A percentile compares a stretch with the other conserved stretches of the same genome.
Conservation (phyloP, 37 sponge, comb jelly and placozoan genomes). For the Eunapius fragilis region DNA sequence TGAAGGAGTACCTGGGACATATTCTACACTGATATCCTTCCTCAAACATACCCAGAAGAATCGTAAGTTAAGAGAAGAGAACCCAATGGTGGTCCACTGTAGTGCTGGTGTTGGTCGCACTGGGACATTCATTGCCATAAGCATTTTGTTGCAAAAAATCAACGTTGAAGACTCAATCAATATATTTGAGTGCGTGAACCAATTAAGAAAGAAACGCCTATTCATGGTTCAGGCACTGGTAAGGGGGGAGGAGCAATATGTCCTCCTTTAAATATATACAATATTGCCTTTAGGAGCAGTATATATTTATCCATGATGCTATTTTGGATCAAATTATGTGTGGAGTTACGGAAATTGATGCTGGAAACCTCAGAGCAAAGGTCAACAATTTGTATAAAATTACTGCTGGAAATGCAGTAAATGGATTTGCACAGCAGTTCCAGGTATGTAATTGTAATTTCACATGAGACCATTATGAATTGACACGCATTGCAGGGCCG, state of each 20-base stretch:
- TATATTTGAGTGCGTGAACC: constrained; percentile 31
- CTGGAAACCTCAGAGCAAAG: constrained; percentile 23
- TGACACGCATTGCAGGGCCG: no score
- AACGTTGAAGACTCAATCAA: constrained; percentile 26
- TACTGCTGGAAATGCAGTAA: constrained; percentile 2
- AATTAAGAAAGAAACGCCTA: constrained; percentile 33
- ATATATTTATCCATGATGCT: constrained; percentile 80
- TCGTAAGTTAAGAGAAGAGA: neutral
- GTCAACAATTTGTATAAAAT: constrained; percentile 37
- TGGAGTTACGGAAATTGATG: constrained; percentile 56
- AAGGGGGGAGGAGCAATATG: neutral
- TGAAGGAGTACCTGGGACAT: constrained; percentile 62
- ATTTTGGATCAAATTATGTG: constrained; percentile 64
- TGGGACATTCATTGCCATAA: constrained; percentile 50
- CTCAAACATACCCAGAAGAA: constrained; percentile 32
- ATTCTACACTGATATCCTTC: constrained; percentile 49
- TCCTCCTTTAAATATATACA: neutral
- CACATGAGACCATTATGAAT: no score
- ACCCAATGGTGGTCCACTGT: constrained; percentile 62
- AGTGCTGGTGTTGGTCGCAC: constrained; percentile 71
- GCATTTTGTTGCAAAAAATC: constrained; percentile 34
- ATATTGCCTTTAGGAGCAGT: constrained; percentile 50
- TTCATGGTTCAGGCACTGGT: constrained; percentile 60
- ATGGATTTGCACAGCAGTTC: constrained; percentile 57
- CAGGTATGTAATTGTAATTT: constrained; percentile 31